A percentile compares a stretch with the other conserved stretches of the same genome.
Evolutionary conservation across 2,888 invertebrate genomes (phyloP).

Genomic region (Agrotis clavis): DNA sequence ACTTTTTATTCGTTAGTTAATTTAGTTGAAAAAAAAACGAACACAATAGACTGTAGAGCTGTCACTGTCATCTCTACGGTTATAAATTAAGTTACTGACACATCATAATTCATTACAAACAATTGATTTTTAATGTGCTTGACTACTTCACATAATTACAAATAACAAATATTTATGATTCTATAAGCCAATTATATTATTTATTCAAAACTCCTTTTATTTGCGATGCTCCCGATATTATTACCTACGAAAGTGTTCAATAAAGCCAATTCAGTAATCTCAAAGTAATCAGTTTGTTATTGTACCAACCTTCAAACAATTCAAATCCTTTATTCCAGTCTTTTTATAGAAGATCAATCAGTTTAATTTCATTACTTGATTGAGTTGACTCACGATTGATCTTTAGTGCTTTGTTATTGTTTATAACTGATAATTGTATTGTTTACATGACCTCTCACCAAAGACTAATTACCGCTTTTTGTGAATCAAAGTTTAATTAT

Average conservation of each 20-base stretch:
- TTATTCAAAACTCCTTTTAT: no score
- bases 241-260: neutral
- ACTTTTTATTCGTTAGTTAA: no score
- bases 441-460: conserved; percentile 16
- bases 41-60: no score
- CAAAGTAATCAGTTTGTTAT: neutral
- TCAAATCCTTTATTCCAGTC: conserved; percentile 15
- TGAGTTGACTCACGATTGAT: conserved; percentile 23
- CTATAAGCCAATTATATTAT: no score
- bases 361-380: conserved; percentile 17
- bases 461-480: neutral
- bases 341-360: conserved; percentile 48
- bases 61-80: no score
- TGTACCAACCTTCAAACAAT: conserved; percentile 17
- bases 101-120: no score
- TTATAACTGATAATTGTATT: conserved; percentile 31
- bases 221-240: no score
- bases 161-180: no score
- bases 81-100: no score
- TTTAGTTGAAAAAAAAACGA: no score
- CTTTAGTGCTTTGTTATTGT: conserved; percentile 27
- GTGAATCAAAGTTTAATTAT: neutral
- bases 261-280: conserved; percentile 19
- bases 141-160: no score
- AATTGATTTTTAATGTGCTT: no score